phyloP scores from a whole-genome alignment of 1,140 invertebrate species.

The Asbolus verrucosus region DNA sequence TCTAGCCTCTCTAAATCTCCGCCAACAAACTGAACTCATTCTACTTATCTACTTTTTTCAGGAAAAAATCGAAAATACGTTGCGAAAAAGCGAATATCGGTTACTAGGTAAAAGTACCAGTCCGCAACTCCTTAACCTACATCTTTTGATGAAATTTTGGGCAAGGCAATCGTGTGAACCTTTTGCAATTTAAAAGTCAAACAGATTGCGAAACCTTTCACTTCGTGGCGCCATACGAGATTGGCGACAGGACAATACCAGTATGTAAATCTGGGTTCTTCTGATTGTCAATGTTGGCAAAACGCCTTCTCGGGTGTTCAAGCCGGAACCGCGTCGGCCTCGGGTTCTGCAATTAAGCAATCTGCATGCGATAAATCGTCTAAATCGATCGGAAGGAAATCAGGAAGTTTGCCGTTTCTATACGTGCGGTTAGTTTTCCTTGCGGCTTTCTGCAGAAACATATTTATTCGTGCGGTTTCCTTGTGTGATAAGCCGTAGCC shows the following conservation, averaged over 20 bases:
- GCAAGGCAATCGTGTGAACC: slow-evolving; percentile 45
- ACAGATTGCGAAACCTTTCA: slow-evolving; percentile 41
- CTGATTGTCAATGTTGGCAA: neutral
- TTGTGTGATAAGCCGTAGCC: neutral
- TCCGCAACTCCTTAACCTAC: slow-evolving; percentile 42
- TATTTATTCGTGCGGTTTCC: slow-evolving; percentile 26
- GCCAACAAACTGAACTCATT: slow-evolving; percentile 13
- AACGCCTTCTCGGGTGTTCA: neutral
- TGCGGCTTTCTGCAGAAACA: slow-evolving; percentile 15
- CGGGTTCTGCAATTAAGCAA: neutral
- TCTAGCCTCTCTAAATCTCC: slow-evolving; percentile 19
- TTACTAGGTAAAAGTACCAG: slow-evolving; percentile 37
- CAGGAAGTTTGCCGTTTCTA: slow-evolving; percentile 4
- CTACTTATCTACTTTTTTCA: slow-evolving; percentile 26
- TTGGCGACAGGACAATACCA: neutral
- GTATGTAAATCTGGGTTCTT: neutral
- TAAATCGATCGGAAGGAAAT: slow-evolving; percentile 36
- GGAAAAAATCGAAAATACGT: slow-evolving; percentile 6
- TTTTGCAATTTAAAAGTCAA: slow-evolving; percentile 48
- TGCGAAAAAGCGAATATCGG: slow-evolving; percentile 34
- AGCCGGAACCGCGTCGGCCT: neutral
- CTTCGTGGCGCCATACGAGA: slow-evolving; percentile 30
- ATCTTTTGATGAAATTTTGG: slow-evolving; percentile 39
- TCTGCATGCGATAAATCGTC: slow-evolving; percentile 31
- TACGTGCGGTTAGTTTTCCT: slow-evolving; percentile 14